phyloP scores from a whole-genome alignment of 37 sponge, comb jelly and placozoan genomes.

The Lycopodina hypogea region DNA sequence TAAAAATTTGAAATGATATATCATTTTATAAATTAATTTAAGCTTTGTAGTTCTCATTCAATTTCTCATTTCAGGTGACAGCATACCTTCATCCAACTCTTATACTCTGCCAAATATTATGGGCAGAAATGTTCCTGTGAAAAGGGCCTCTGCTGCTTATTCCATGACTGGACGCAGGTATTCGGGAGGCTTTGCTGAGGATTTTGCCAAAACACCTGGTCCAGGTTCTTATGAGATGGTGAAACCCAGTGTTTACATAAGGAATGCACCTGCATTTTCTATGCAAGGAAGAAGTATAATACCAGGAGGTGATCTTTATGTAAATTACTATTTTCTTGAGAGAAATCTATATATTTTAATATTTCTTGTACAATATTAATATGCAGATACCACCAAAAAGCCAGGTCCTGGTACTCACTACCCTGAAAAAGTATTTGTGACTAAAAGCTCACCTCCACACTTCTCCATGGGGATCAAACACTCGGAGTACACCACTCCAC shows the following conservation, averaged over 20 bases:
- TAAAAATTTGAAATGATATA: neutral
- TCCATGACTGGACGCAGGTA: slow-evolving; percentile 78
- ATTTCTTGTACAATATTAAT: neutral
- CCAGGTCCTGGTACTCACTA: slow-evolving; percentile 95
- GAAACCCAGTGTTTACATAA: slow-evolving; percentile 41
- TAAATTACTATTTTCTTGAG: neutral
- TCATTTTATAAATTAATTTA: neutral
- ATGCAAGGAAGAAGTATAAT: slow-evolving; percentile 88
- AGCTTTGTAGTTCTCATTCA: no score
- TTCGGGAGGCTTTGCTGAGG: slow-evolving; percentile 89
- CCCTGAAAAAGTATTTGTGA: slow-evolving; percentile 81
- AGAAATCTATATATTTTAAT: neutral
- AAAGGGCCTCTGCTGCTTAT: slow-evolving; percentile 73
- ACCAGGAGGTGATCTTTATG: slow-evolving; percentile 58
- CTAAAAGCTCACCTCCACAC: slow-evolving; percentile 72
- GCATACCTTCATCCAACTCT: slow-evolving; percentile 89
- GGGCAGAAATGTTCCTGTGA: slow-evolving; percentile 85
- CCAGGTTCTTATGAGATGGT: slow-evolving; percentile 88
- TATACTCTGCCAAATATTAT: slow-evolving; percentile 90
- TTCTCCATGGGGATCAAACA: slow-evolving; percentile 94
- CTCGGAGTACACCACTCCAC: slow-evolving; percentile 96
- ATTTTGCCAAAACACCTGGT: slow-evolving; percentile 95
- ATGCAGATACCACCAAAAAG: slow-evolving; percentile 79
- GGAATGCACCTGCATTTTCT: slow-evolving; percentile 87
- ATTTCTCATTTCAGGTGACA: slow-evolving; percentile 81